Conservation (phyloP, 2,888 invertebrate genomes). For the Yponomeuta cagnagella region DNA sequence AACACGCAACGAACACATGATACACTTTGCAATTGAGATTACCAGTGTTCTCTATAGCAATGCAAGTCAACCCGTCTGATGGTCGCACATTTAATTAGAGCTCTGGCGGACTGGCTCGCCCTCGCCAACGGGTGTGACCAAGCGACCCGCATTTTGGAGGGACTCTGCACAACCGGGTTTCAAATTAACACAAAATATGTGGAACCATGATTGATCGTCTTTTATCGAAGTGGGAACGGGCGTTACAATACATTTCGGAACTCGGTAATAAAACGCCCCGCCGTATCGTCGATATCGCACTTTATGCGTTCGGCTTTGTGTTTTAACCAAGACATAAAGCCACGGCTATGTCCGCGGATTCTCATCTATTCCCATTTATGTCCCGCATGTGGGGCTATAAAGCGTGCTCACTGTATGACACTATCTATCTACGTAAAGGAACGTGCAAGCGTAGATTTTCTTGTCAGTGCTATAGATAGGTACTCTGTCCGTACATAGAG, state of each 20-base stretch:
- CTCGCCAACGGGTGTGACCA: constrained; percentile 13
- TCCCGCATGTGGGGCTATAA: constrained; percentile 1
- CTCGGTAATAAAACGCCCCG: background rate
- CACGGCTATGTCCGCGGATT: background rate
- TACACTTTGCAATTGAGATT: constrained; percentile 11
- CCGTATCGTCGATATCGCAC: background rate
- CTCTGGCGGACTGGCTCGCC: constrained; percentile 3
- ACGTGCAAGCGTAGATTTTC: constrained; percentile 9
- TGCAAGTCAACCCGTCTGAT: constrained; percentile 1
- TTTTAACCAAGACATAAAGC: background rate
- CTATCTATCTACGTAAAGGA: background rate
- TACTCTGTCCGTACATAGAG: background rate
- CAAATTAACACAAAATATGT: background rate
- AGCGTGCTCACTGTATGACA: constrained; percentile 5
- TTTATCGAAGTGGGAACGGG: background rate
- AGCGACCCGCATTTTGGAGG: constrained; percentile 5
- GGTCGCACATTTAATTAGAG: constrained; percentile 11
- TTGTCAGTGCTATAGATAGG: constrained; percentile 4
- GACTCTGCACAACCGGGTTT: background rate
- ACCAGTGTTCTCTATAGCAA: background rate
- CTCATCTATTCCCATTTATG: constrained; percentile 3
- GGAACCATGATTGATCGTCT: background rate
- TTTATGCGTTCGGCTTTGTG: background rate
- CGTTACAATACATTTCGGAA: background rate
- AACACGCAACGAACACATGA: constrained; percentile 4